These are phyloP conservation scores for Notothenia rossii DNA, from an alignment of 2,113 vertebrate genomes.

Conservation along the genomic window DNA sequence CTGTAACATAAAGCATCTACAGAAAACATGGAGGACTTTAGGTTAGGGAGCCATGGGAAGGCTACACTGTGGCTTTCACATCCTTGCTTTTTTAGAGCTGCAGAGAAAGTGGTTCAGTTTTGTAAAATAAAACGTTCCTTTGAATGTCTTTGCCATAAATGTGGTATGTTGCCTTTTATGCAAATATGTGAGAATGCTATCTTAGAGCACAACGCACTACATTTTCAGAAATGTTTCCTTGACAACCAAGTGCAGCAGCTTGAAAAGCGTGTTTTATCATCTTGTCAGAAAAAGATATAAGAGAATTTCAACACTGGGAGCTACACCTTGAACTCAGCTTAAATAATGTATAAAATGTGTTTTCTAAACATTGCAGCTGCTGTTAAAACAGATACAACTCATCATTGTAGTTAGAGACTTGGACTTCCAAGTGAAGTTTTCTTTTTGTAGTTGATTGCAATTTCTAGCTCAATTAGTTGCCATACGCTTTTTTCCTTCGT, in stretches of 20 bases:
- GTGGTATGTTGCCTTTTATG: slow-evolving; percentile 47
- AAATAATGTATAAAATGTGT: slow-evolving; percentile 36
- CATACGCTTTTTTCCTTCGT: slow-evolving; percentile 35
- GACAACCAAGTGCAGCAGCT: slow-evolving; percentile 63
- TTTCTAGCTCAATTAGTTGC: slow-evolving; percentile 45
- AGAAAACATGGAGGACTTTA: slow-evolving; percentile 30
- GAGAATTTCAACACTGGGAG: slow-evolving; percentile 22
- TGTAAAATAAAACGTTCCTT: slow-evolving; percentile 18
- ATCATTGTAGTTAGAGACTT: neutral
- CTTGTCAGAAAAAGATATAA: slow-evolving; percentile 41
- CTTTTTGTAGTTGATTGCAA: slow-evolving; percentile 46
- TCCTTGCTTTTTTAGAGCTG: neutral
- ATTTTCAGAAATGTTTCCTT: slow-evolving; percentile 69
- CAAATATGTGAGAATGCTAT: slow-evolving; percentile 57
- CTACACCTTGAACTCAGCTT: slow-evolving; percentile 45
- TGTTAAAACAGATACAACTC: slow-evolving; percentile 15
- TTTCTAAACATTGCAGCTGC: slow-evolving; percentile 30
- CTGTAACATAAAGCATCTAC: slow-evolving; percentile 31
- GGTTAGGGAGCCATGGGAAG: neutral
- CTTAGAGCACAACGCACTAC: slow-evolving; percentile 24
- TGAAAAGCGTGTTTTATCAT: slow-evolving; percentile 51
- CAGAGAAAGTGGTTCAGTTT: slow-evolving; percentile 4
- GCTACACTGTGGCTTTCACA: neutral
- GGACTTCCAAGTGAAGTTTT: slow-evolving; percentile 20
- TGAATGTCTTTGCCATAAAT: slow-evolving; percentile 30